Conservation (phyloP, 2,888 invertebrate genomes). For the Tanytarsus gracilentus region DNA sequence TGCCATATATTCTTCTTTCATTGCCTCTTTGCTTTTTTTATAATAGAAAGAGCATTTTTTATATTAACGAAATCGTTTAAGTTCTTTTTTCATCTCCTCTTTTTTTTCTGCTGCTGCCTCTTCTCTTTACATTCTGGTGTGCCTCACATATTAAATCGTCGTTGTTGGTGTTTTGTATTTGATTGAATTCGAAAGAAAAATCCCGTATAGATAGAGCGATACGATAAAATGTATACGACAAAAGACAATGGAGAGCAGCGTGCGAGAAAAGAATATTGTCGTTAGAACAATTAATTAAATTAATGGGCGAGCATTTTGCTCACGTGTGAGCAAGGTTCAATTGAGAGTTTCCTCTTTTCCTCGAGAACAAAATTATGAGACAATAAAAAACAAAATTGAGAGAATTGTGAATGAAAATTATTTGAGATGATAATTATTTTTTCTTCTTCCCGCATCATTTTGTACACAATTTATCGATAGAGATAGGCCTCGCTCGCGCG, state of each 20-base stretch:
- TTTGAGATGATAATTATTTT: background rate
- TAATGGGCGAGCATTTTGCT: constrained; percentile 14
- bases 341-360: constrained; percentile 24
- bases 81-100: background rate
- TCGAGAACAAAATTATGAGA: too few species aligned
- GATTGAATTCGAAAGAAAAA: too few species aligned
- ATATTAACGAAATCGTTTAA: constrained; percentile 14
- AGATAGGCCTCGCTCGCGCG: background rate
- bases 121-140: constrained; percentile 9
- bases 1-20: too few species aligned
- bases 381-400: background rate
- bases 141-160: too few species aligned
- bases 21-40: too few species aligned
- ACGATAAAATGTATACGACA: background rate
- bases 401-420: background rate
- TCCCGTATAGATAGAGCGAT: constrained; percentile 7
- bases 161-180: too few species aligned
- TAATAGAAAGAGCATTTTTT: constrained; percentile 13
- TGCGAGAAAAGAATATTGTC: background rate
- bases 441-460: background rate
- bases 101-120: background rate
- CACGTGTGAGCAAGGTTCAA: constrained; percentile 14
- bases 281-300: constrained; percentile 27
- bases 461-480: too few species aligned
- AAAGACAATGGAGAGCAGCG: background rate